phyloP scores from a whole-genome alignment of 2,113 vertebrate genomes.

The Psilopogon haemacephalus region DNA sequence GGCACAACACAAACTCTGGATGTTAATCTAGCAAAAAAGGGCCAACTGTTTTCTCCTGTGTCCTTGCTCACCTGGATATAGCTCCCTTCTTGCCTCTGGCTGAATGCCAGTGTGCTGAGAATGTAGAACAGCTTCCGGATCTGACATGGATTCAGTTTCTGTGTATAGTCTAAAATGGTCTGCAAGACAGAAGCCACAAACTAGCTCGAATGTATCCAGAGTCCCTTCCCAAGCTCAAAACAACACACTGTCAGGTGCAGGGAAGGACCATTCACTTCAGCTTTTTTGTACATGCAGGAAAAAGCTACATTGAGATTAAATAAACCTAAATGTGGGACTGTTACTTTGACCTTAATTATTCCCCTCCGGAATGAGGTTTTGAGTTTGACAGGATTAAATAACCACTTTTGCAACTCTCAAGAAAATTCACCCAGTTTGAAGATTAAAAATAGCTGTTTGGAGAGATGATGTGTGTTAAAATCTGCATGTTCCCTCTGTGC shows the following conservation, averaged over 20 bases:
- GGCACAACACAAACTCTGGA: background rate
- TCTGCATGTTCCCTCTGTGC: background rate
- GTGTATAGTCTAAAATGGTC: slow-evolving; percentile 94
- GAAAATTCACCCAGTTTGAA: background rate
- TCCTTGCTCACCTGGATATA: slow-evolving; percentile 87
- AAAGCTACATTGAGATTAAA: background rate
- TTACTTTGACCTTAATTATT: background rate
- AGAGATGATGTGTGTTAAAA: background rate
- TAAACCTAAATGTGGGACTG: background rate
- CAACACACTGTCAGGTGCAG: background rate
- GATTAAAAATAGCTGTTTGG: background rate
- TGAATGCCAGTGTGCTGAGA: slow-evolving; percentile 87
- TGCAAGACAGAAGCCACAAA: slow-evolving; percentile 55
- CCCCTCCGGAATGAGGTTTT: background rate
- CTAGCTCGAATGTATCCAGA: background rate
- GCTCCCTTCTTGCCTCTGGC: slow-evolving; percentile 80
- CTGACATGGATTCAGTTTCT: slow-evolving; percentile 88
- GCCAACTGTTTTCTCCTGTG: background rate
- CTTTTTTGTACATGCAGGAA: background rate
- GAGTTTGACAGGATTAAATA: background rate
- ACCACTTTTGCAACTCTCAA: background rate
- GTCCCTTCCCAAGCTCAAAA: background rate
- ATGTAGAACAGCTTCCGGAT: slow-evolving; percentile 93
- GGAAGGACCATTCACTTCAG: background rate
- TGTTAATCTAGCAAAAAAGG: background rate